These are phyloP conservation scores for Antheraea pernyi DNA, from an alignment of 1,140 invertebrate genomes.

Conservation along the genomic window DNA sequence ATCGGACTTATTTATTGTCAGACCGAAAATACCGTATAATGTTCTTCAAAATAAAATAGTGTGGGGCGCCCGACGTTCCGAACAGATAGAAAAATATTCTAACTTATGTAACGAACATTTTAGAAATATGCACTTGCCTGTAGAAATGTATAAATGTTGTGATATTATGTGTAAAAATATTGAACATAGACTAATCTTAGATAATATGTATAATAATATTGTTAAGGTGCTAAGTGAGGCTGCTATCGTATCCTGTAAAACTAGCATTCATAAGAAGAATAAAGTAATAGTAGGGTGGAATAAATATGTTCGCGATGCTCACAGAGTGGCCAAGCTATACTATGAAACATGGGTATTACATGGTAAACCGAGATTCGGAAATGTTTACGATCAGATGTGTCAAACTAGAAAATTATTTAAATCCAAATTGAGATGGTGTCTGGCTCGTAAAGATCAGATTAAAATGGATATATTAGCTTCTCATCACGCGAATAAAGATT, in stretches of 20 bases:
- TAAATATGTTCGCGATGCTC: too few species aligned
- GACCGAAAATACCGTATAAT: slow-evolving; percentile 13
- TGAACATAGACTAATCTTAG: slow-evolving; percentile 15
- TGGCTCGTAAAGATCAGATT: too few species aligned
- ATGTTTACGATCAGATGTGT: too few species aligned
- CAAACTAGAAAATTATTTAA: too few species aligned
- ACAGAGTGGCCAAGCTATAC: too few species aligned
- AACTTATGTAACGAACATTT: slow-evolving; percentile 16
- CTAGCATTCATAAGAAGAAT: too few species aligned
- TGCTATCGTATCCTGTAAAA: background rate
- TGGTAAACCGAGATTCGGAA: too few species aligned
- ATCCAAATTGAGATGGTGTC: too few species aligned
- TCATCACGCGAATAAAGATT: too few species aligned
- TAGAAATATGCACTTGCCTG: slow-evolving; percentile 19
- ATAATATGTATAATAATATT: slow-evolving; percentile 23
- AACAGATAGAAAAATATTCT: slow-evolving; percentile 20
- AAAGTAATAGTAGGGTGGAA: too few species aligned
- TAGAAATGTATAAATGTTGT: slow-evolving; percentile 16
- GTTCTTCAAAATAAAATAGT: slow-evolving; percentile 4
- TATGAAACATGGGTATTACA: too few species aligned
- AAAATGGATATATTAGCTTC: too few species aligned
- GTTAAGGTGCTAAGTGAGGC: slow-evolving; percentile 20
- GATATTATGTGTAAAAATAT: slow-evolving; percentile 17
- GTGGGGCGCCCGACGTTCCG: slow-evolving; percentile 19
- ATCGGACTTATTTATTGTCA: slow-evolving; percentile 12